A percentile compares a stretch with the other conserved stretches of the same genome.
phyloP scores from a whole-genome alignment of 2,888 invertebrate genomes.

The Lasiommata megera region DNA sequence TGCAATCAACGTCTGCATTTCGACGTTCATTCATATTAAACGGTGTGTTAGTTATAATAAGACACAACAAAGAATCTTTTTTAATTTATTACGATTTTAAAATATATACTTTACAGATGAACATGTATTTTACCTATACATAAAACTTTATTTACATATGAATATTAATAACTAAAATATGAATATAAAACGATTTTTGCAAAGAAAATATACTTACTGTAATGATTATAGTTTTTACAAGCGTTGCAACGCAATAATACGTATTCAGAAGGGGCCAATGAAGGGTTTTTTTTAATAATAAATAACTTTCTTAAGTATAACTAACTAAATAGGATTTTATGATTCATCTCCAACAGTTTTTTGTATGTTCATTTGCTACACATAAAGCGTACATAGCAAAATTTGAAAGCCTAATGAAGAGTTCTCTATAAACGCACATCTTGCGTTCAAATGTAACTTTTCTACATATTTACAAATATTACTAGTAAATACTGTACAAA shows the following conservation, averaged over 20 bases:
- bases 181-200: background rate
- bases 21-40: background rate
- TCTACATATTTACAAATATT: constrained; percentile 31
- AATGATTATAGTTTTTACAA: background rate
- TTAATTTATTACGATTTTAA: constrained; percentile 19
- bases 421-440: background rate
- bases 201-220: background rate
- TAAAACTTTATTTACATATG: constrained; percentile 17
- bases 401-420: constrained; percentile 10
- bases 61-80: constrained; percentile 9
- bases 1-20: background rate
- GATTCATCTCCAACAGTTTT: background rate
- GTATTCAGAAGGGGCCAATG: background rate
- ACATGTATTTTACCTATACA: background rate
- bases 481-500: constrained; percentile 26
- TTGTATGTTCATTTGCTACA: constrained; percentile 1
- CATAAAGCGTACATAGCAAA: background rate
- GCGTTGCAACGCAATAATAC: background rate
- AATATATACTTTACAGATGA: constrained; percentile 7
- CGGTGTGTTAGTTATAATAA: constrained; percentile 20
- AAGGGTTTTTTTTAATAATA: constrained; percentile 9
- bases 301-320: constrained; percentile 10
- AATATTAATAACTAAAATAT: background rate
- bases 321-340: constrained; percentile 6
- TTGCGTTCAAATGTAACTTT: constrained; percentile 8